These are phyloP conservation scores for Bos indicus DNA, from an alignment of 2,113 vertebrate species.

Conservation along the genomic window DNA sequence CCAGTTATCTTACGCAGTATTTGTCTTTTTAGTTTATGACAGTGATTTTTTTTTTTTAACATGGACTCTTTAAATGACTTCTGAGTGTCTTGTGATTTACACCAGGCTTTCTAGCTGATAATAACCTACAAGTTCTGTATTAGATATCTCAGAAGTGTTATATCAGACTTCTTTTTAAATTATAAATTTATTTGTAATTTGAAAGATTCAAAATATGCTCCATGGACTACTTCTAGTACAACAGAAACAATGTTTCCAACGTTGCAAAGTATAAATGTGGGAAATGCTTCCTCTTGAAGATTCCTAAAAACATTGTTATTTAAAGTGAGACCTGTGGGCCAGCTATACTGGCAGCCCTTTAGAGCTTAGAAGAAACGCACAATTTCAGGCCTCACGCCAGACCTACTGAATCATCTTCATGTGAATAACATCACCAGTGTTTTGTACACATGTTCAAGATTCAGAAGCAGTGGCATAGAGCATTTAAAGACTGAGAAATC, in stretches of 20 bases:
- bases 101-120: background rate
- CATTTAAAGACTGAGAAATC: background rate
- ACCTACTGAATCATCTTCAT: background rate
- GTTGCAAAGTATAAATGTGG: background rate
- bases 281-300: background rate
- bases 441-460: background rate
- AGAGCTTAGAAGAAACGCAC: background rate
- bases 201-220: background rate
- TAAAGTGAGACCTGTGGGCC: background rate
- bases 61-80: background rate
- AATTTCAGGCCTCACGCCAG: background rate
- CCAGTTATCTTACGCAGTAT: background rate
- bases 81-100: background rate
- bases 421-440: background rate
- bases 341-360: background rate
- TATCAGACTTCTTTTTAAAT: background rate
- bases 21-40: background rate
- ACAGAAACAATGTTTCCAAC: background rate
- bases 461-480: background rate
- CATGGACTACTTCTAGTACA: background rate
- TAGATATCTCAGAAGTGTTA: background rate
- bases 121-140: background rate
- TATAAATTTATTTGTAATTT: conserved; percentile 4
- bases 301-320: background rate
- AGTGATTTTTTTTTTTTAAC: background rate